Evolutionary conservation across 2,113 vertebrate species (phyloP).

Genomic region (Rhinolophus sinicus): DNA sequence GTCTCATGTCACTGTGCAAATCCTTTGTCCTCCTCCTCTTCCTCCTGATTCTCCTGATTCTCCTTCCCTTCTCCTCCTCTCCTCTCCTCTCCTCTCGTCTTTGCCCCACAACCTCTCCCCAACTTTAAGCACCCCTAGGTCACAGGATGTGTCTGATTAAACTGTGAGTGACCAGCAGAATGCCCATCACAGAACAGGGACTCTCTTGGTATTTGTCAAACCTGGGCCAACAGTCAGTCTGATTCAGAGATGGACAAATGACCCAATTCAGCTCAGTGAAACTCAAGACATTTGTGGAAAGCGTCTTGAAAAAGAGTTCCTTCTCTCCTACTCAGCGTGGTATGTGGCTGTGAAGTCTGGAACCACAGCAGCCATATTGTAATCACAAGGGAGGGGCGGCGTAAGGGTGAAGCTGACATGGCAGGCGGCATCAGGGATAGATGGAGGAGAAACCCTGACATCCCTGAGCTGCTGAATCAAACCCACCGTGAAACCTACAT

Average conservation of each 20-base stretch:
- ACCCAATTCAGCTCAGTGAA: not conserved
- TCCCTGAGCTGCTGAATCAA: not conserved
- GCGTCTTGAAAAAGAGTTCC: not conserved
- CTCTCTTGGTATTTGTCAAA: not conserved
- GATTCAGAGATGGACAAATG: not conserved
- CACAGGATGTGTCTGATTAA: not conserved
- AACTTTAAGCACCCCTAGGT: not conserved
- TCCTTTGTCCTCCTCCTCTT: not conserved
- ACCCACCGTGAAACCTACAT: not conserved
- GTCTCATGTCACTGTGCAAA: not conserved
- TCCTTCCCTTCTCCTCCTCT: too few species aligned
- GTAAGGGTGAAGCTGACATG: not conserved
- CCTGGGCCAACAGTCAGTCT: not conserved
- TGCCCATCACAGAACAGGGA: not conserved
- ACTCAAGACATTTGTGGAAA: not conserved
- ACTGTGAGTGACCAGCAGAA: not conserved
- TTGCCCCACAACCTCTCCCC: not conserved
- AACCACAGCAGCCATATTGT: not conserved
- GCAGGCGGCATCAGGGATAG: fast-evolving
- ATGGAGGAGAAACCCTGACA: not conserved
- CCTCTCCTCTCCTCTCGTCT: not conserved
- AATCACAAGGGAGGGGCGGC: not conserved
- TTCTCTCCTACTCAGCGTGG: not conserved
- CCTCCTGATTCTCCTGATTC: not conserved
- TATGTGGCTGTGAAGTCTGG: not conserved